Base-by-base conservation (phyloP, 1,140 invertebrate species). In the Procambarus virginalis region DNA sequence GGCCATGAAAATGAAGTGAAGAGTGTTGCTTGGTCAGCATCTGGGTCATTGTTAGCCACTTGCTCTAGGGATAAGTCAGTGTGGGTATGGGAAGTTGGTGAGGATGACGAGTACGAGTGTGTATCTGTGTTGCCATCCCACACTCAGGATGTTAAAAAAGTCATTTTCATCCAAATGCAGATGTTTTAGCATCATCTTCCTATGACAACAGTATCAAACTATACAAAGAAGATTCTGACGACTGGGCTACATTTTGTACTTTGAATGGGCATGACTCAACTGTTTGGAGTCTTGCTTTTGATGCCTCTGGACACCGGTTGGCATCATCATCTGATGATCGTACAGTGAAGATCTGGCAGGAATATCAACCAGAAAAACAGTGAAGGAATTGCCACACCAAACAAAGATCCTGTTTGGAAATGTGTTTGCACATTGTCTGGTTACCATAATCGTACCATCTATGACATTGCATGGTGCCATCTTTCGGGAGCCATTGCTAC, bases 1-100 rank as follows among this genome's bases (percentile, higher is more conserved):
- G 99, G 99, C 0, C 99, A 99, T 94, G 99, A 99, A 94, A 99
- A 99, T 95, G 99, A 99, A 95, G 98, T 99, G 0, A 99, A 99
- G 95, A 97, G 97, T 95, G 97, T 98, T 3, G 95, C 96, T 12
- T 99, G 98, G 98, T 97, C 98, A 2, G 94, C 94, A 48, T 97
- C 96, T 78, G 99, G 98, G 0, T 95, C 96, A 76, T 95, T 97
- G 75, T 94, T 99, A 75, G 98, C 99, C 8, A 99, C 98, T 2
- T 99, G 99, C 93, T 98, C 98, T 92, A 95, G 99, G 87, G 99
- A 99, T 94, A 99, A 99, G 94, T 98, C 98, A 83, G 99, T 99
- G 0, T 99, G 98, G 98, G 96, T 99, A 86, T 99, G 99, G 99
- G 98, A 99, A 95, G 96, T 97, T 92, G 98, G 98, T 93, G 95